Percentiles rank a stretch among this genome's conserved stretches.
phyloP scores from a whole-genome alignment of 2,888 invertebrate genomes.

The Corbicula japonica region DNA sequence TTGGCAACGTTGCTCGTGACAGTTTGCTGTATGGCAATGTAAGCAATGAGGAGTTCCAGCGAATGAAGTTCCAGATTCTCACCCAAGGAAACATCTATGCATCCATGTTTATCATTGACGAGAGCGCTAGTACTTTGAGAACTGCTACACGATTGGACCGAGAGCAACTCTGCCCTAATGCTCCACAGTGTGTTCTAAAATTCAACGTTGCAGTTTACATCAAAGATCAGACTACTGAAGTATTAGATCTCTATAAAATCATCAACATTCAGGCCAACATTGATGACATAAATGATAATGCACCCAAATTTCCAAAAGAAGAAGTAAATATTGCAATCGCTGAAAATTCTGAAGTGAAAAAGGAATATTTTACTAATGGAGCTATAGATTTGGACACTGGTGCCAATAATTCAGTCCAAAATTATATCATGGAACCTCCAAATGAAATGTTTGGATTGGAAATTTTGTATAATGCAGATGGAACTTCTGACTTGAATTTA shows the following conservation, averaged over 20 bases:
- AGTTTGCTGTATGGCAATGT: constrained; percentile 72
- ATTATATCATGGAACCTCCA: constrained; percentile 73
- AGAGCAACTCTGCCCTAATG: constrained; percentile 75
- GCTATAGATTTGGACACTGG: constrained; percentile 77
- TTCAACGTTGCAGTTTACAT: constrained; percentile 79
- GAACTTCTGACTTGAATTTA: constrained; percentile 76
- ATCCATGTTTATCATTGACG: constrained; percentile 75
- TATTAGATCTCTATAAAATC: constrained; percentile 73
- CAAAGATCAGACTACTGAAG: constrained; percentile 60
- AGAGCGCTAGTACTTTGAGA: constrained; percentile 75
- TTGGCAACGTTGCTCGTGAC: constrained; percentile 79
- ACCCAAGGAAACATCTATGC: constrained; percentile 73
- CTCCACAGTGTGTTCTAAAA: constrained; percentile 66
- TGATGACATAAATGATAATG: constrained; percentile 78
- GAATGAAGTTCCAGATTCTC: constrained; percentile 75
- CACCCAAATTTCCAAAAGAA: constrained; percentile 72
- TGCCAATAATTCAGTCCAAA: constrained; percentile 75
- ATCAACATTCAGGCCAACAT: constrained; percentile 73
- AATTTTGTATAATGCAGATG: constrained; percentile 71
- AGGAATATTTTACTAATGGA: constrained; percentile 72
- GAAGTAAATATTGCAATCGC: constrained; percentile 72
- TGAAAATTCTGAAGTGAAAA: constrained; percentile 71
- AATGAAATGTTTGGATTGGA: constrained; percentile 77
- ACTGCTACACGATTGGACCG: constrained; percentile 76
- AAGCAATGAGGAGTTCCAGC: constrained; percentile 67